phyloP scores from a whole-genome alignment of 2,888 invertebrate genomes.

The Vandiemenella viatica region DNA sequence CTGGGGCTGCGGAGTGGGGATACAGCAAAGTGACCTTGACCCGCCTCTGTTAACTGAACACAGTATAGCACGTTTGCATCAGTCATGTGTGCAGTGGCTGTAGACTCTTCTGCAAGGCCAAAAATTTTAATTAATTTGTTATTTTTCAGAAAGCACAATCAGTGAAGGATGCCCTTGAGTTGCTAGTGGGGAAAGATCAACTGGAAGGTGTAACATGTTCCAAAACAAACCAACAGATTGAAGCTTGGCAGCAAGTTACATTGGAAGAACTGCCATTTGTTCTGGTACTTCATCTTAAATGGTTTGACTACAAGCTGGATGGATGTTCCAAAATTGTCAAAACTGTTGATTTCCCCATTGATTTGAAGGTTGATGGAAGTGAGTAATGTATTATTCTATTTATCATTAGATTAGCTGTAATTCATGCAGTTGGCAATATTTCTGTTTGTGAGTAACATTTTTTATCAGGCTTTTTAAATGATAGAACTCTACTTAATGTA shows the following conservation, averaged over 20 bases:
- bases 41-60: not conserved
- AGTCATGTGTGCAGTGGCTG: not conserved
- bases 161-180: conserved; percentile 76
- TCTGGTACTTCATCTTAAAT: conserved; percentile 81
- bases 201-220: conserved; percentile 75
- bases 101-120: too few relatives aligned
- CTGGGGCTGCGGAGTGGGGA: not conserved
- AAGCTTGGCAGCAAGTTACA: conserved; percentile 80
- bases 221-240: conserved; percentile 64
- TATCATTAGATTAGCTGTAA: too few relatives aligned
- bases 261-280: conserved; percentile 81
- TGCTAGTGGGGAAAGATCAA: conserved; percentile 68
- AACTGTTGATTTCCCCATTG: conserved; percentile 76
- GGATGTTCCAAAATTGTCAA: conserved; percentile 87
- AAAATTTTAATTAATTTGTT: too few relatives aligned
- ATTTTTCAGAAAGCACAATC: conserved; percentile 55
- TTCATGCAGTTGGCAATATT: too few relatives aligned
- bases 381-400: conserved; percentile 30
- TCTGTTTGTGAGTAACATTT: too few relatives aligned
- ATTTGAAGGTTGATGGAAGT: conserved; percentile 80
- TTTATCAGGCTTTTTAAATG: too few relatives aligned
- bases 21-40: not conserved
- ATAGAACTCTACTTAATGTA: too few relatives aligned
- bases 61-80: not conserved
- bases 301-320: conserved; percentile 78